A percentile compares a stretch with the other conserved stretches of the same genome.
Conservation (phyloP, 2,888 invertebrate species). For the Eremobia ochroleuca region DNA sequence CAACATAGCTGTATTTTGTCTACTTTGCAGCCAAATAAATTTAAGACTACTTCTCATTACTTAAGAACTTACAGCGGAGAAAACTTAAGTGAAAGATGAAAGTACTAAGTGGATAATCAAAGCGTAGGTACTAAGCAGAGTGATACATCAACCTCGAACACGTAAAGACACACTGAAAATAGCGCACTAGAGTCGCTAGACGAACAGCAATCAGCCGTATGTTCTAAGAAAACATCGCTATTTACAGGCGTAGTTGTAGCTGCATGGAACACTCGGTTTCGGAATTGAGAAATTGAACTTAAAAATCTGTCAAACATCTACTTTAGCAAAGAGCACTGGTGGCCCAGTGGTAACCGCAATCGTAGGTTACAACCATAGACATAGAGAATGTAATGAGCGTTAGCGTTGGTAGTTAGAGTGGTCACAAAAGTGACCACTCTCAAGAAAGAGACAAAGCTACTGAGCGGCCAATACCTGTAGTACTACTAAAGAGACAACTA, state of each 20-base stretch:
- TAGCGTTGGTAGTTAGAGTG: no score
- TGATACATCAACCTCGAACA: slow-evolving; percentile 21
- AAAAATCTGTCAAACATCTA: background rate
- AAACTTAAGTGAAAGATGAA: slow-evolving; percentile 45
- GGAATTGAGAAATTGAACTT: background rate
- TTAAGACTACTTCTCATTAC: slow-evolving; percentile 2
- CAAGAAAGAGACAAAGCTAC: no score
- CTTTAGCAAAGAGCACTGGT: background rate
- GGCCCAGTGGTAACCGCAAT: background rate
- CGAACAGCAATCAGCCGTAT: slow-evolving; percentile 45
- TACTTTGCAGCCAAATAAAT: slow-evolving; percentile 11
- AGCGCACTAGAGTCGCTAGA: slow-evolving; percentile 36
- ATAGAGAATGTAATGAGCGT: no score
- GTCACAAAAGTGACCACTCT: no score
- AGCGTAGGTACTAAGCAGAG: slow-evolving; percentile 25
- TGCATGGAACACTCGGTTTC: background rate
- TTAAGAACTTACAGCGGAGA: slow-evolving; percentile 8
- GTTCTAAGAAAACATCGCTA: slow-evolving; percentile 62
- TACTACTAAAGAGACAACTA: no score
- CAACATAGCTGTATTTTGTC: background rate
- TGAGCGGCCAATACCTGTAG: no score
- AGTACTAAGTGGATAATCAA: slow-evolving; percentile 41
- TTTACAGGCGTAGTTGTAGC: slow-evolving; percentile 47
- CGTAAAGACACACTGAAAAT: slow-evolving; percentile 46
- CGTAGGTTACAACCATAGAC: no score